Evolutionary conservation across 2,797 vertebrate genomes (phyloP).

Genomic region (Eulemur rubriventer): DNA sequence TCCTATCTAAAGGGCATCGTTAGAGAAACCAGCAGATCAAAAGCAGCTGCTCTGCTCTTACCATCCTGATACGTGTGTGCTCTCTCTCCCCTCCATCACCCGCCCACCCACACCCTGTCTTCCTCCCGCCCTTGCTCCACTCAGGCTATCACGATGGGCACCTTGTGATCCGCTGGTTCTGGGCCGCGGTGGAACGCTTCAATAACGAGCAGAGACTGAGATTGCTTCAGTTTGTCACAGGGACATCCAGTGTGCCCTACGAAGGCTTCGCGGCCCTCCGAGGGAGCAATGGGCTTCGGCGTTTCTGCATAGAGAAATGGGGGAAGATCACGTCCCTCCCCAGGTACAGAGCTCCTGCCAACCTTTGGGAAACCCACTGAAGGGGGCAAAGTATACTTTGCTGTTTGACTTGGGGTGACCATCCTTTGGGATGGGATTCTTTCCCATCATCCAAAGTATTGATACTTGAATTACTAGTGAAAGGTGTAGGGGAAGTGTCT

Average conservation of each 20-base stretch:
- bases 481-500: neutral
- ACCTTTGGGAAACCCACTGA: neutral
- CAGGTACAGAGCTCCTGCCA: conserved; percentile 86
- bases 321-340: conserved; percentile 97
- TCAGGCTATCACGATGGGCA: conserved; percentile 97
- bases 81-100: neutral
- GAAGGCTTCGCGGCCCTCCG: conserved; percentile 95
- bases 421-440: neutral
- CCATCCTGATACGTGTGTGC: neutral
- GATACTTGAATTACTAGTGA: neutral
- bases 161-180: conserved; percentile 98
- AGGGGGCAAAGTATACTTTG: neutral
- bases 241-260: conserved; percentile 96
- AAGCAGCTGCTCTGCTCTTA: neutral
- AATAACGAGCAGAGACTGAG: conserved; percentile 97
- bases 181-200: conserved; percentile 96
- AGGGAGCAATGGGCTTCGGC: conserved; percentile 96
- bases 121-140: neutral
- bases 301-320: conserved; percentile 99
- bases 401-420: neutral
- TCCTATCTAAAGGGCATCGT: neutral
- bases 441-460: neutral
- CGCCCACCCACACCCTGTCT: neutral
- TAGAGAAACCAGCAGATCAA: neutral
- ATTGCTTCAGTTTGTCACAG: conserved; percentile 96